Percentiles rank a stretch among this genome's conserved stretches.
Conservation (phyloP, 1,140 invertebrate species). For the Eueides isabella region DNA sequence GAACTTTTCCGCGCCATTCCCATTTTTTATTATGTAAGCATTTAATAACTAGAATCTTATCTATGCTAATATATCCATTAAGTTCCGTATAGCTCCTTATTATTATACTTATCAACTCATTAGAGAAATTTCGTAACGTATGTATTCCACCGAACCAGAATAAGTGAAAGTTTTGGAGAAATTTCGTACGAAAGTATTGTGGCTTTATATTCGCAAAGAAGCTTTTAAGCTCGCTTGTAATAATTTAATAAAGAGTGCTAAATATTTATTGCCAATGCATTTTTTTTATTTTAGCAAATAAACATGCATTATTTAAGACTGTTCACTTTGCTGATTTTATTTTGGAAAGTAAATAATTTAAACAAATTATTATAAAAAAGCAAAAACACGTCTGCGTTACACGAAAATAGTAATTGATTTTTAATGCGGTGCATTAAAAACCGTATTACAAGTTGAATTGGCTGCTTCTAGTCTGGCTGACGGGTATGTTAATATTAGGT, state of each 20-base stretch:
- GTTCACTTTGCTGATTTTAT: background rate
- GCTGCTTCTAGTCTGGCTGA: too few species aligned
- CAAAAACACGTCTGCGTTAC: too few species aligned
- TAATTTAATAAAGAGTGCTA: background rate
- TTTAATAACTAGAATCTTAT: too few species aligned
- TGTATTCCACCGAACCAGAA: slow-evolving; percentile 52
- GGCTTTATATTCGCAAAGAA: slow-evolving; percentile 22
- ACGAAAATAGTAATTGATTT: too few species aligned
- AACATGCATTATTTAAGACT: background rate
- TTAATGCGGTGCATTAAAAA: too few species aligned
- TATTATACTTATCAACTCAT: background rate
- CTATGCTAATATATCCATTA: background rate
- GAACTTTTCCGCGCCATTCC: too few species aligned
- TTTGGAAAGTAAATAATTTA: background rate
- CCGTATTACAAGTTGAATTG: too few species aligned
- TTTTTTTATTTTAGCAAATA: background rate
- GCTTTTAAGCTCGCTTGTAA: slow-evolving; percentile 18
- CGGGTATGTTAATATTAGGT: too few species aligned
- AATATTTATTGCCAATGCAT: background rate
- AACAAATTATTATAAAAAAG: too few species aligned
- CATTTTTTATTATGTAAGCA: too few species aligned
- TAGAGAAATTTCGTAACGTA: slow-evolving; percentile 23
- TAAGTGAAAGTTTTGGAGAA: slow-evolving; percentile 68
- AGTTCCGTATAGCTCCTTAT: background rate
- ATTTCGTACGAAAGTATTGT: slow-evolving; percentile 50